Conservation (phyloP, 2,888 invertebrate species). For the Volucella zonaria region DNA sequence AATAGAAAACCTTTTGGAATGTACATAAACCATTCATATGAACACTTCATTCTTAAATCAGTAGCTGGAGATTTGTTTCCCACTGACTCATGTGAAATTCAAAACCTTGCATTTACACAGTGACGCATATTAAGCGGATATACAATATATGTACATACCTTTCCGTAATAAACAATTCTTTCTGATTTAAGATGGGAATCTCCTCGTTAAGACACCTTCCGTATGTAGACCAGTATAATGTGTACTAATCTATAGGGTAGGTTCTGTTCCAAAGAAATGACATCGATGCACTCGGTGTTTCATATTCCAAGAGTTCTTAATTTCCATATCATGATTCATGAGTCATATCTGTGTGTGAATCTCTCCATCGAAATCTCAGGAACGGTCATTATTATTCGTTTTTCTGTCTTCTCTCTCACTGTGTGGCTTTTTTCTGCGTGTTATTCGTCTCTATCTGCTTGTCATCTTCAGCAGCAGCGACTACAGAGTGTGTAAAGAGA, state of each 20-base stretch:
- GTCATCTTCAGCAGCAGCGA: conserved; percentile 54
- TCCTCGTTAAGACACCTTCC: not conserved
- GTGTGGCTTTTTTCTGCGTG: conserved; percentile 37
- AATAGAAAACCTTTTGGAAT: too few species aligned
- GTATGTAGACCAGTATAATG: not conserved
- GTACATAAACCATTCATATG: too few species aligned
- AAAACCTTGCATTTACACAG: too few species aligned
- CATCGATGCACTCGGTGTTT: conserved; percentile 37
- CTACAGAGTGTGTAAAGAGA: conserved; percentile 45
- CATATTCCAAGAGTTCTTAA: conserved; percentile 53
- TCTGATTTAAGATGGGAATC: not conserved
- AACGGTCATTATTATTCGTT: conserved; percentile 54
- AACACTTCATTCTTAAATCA: too few species aligned
- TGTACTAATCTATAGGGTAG: conserved; percentile 51
- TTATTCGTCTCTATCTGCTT: conserved; percentile 38
- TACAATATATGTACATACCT: not conserved
- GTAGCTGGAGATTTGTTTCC: too few species aligned
- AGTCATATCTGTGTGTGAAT: conserved; percentile 69
- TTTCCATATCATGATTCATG: conserved; percentile 71
- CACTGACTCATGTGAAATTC: too few species aligned
- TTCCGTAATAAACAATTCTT: not conserved
- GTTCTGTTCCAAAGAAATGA: conserved; percentile 10
- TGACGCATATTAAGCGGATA: too few species aligned
- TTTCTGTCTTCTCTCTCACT: conserved; percentile 45
- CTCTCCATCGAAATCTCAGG: conserved; percentile 68